Percentiles rank a stretch among this genome's conserved stretches.
These are phyloP conservation scores for Sclerurus mexicanus DNA, from an alignment of 2,113 vertebrate genomes.

Conservation along the genomic window DNA sequence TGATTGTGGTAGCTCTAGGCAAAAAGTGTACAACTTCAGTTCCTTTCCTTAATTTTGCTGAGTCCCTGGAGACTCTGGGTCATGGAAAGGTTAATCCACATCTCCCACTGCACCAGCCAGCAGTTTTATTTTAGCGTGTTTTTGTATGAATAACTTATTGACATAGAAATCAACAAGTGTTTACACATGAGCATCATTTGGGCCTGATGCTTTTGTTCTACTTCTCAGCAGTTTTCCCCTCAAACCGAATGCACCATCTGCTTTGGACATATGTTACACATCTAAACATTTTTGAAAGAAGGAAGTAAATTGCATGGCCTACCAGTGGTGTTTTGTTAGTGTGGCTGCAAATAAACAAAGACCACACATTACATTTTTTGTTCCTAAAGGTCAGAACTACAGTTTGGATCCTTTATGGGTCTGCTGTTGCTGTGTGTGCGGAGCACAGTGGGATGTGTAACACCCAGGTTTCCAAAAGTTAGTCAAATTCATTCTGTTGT, in stretches of 20 bases:
- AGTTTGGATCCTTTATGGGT: neutral
- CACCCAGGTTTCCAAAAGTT: neutral
- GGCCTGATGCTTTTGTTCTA: neutral
- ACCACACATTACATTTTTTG: neutral
- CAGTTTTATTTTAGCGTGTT: neutral
- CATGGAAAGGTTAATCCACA: neutral
- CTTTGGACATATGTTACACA: neutral
- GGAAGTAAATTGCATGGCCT: neutral
- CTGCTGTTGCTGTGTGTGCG: neutral
- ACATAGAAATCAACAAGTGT: neutral
- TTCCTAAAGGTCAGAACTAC: neutral
- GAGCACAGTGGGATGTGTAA: neutral
- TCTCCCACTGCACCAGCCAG: neutral
- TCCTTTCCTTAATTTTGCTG: neutral
- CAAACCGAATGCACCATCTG: neutral
- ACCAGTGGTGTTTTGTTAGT: neutral
- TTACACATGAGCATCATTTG: neutral
- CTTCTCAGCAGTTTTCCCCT: neutral
- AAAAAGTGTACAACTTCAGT: neutral
- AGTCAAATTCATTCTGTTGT: neutral
- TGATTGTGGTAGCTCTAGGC: neutral
- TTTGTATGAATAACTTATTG: neutral
- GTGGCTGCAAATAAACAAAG: neutral
- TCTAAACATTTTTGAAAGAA: neutral
- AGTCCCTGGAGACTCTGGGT: neutral